phyloP scores from a whole-genome alignment of 2,797 vertebrate genomes.

The Mareca penelope region DNA sequence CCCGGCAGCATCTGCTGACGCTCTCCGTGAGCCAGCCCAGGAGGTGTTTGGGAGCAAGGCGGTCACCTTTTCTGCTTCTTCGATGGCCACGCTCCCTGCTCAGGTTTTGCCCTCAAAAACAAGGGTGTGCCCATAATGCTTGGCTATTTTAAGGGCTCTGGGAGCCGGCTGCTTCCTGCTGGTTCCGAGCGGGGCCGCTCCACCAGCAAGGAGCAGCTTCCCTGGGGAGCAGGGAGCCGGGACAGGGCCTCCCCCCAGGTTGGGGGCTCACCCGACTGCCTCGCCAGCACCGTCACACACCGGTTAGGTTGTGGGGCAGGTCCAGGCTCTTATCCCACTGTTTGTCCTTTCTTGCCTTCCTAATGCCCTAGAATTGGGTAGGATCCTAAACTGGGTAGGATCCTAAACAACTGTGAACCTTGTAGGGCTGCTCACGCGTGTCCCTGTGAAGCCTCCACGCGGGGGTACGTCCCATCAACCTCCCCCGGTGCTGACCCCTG shows the following conservation, averaged over 20 bases:
- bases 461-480: not conserved
- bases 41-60: accelerated
- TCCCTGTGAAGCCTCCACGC: accelerated
- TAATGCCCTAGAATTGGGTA: not conserved
- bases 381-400: not conserved
- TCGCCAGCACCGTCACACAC: accelerated
- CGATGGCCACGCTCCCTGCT: not conserved
- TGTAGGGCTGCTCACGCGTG: accelerated
- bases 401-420: not conserved
- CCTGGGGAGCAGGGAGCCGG: accelerated
- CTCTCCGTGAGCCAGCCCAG: not conserved
- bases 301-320: not conserved
- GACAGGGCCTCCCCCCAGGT: not conserved
- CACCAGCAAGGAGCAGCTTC: not conserved
- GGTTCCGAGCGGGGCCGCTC: accelerated
- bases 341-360: not conserved
- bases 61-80: not conserved
- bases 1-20: no score
- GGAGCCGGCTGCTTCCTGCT: slow-evolving; percentile 42
- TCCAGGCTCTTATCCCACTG: accelerated
- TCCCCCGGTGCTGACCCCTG: not conserved
- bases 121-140: slow-evolving; percentile 36
- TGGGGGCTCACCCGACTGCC: accelerated
- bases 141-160: slow-evolving; percentile 32
- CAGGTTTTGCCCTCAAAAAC: slow-evolving; percentile 49